These are phyloP conservation scores for Lottia scabra DNA, from an alignment of 2,888 invertebrate species.

Conservation along the genomic window DNA sequence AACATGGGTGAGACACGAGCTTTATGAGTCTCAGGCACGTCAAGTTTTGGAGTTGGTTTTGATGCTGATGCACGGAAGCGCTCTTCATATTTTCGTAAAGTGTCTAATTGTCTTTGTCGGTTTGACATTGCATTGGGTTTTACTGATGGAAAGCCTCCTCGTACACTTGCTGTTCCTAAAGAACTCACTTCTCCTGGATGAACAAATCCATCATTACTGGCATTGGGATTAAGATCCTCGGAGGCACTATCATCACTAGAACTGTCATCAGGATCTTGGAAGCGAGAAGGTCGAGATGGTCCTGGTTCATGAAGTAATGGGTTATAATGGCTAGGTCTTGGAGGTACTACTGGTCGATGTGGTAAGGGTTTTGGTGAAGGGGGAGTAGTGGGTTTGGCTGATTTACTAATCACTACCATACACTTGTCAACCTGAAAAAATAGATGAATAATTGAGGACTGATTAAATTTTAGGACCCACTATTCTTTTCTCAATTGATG, in stretches of 20 bases:
- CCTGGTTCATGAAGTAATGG: conserved; percentile 1
- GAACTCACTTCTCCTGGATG: not conserved
- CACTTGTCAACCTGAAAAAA: conserved; percentile 58
- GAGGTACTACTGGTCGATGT: conserved; percentile 13
- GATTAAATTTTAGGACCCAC: too few species aligned
- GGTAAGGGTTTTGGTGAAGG: conserved; percentile 18
- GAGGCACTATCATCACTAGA: conserved; percentile 36
- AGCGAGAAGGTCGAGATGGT: not conserved
- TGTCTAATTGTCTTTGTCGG: conserved; percentile 76
- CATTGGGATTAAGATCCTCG: conserved; percentile 18
- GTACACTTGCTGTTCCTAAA: conserved; percentile 29
- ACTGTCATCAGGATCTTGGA: conserved; percentile 31
- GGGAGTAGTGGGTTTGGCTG: conserved; percentile 42
- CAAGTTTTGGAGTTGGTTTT: conserved; percentile 4
- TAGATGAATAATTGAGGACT: too few species aligned
- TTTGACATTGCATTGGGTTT: conserved; percentile 70
- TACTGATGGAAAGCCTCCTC: conserved; percentile 61
- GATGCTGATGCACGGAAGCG: conserved; percentile 52
- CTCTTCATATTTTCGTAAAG: conserved; percentile 77
- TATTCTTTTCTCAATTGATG: too few species aligned
- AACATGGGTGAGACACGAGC: conserved; percentile 73
- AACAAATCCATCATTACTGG: not conserved
- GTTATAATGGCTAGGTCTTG: conserved; percentile 6
- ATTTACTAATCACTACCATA: conserved; percentile 66
- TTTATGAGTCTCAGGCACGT: not conserved